Evolutionary conservation across 2,797 vertebrate genomes (phyloP).

Genomic region (Gambusia yucatana): DNA sequence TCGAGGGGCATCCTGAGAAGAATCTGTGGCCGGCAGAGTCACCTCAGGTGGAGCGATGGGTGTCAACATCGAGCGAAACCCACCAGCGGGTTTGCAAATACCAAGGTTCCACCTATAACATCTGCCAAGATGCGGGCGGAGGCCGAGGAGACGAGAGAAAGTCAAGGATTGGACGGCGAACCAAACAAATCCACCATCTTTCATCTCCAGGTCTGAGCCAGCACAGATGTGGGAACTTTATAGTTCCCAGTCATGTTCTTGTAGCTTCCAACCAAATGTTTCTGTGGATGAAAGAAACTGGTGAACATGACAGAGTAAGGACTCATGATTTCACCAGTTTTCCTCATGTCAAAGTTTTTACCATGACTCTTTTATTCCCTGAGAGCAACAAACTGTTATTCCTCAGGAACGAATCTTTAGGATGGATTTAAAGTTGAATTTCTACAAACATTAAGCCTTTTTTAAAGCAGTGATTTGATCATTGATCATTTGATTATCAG

Average conservation of each 20-base stretch:
- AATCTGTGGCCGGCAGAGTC: slow-evolving; percentile 63
- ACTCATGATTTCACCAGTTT: background rate
- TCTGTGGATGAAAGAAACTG: slow-evolving; percentile 4
- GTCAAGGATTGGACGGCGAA: slow-evolving; percentile 15
- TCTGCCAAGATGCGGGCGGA: slow-evolving; percentile 39
- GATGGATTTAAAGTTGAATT: background rate
- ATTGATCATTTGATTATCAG: background rate
- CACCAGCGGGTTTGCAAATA: slow-evolving; percentile 3
- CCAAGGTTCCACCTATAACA: background rate
- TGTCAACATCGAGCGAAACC: slow-evolving; percentile 5
- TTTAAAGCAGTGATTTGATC: background rate
- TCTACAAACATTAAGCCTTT: background rate
- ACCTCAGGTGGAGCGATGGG: slow-evolving; percentile 35
- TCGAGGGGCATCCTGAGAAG: slow-evolving; percentile 63
- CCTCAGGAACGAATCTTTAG: background rate
- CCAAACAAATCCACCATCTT: background rate
- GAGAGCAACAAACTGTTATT: background rate
- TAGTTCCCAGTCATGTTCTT: background rate
- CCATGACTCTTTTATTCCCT: background rate
- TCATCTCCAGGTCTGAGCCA: background rate
- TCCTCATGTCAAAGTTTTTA: background rate
- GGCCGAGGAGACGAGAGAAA: slow-evolving; percentile 24
- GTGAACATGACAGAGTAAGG: background rate
- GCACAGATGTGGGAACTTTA: background rate
- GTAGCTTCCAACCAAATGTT: background rate